Evolutionary conservation across 2,797 vertebrate genomes (phyloP), one percentile per base, ranked within the genome.

Genomic region (Peromyscus nudipes): DNA sequence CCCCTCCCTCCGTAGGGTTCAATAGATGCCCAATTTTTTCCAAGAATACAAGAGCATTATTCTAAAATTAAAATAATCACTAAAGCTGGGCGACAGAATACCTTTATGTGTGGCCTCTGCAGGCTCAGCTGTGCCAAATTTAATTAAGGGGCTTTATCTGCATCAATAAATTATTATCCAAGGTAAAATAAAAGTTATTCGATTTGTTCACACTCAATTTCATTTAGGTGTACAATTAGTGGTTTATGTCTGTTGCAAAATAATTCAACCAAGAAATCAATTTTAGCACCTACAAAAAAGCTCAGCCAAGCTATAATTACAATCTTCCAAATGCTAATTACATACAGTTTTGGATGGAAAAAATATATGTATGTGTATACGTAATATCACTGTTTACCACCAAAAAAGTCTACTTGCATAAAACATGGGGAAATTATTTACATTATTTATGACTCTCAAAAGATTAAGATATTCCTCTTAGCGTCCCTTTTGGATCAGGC

Each of bases 141-240:
- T 98, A 98, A 98, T 98, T 98, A 98, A 97, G 88, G 71, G 94
- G 91, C 95, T 98, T 97, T 98, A 98, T 98, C 98, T 98, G 83
- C 95, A 98, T 98, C 98, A 95, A 98, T 98, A 98, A 98, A 98
- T 98, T 98, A 98, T 97, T 96, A 98, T 98, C 98, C 96, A 97
- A 98, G 97, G 98, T 98, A 98, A 98, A 98, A 98, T 98, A 98
- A 98, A 98, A 98, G 97, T 98, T 80, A 98, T 98, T 98, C 77
- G 82, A 96, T 98, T 98, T 98, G 91, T 98, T 98, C 98, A 97
- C 98, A 97, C 95, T 97, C 96, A 77, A 92, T 98, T 98, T 98
- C 97, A 87, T 98, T 98, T 98, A 97, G 97, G 90, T 98, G 92
- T 95, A 97, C 97, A 98, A 98, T 98, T 98, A 98, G 96, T 95